These are phyloP conservation scores for Megathymus violae DNA, from an alignment of 1,140 invertebrate species.

Conservation along the genomic window DNA sequence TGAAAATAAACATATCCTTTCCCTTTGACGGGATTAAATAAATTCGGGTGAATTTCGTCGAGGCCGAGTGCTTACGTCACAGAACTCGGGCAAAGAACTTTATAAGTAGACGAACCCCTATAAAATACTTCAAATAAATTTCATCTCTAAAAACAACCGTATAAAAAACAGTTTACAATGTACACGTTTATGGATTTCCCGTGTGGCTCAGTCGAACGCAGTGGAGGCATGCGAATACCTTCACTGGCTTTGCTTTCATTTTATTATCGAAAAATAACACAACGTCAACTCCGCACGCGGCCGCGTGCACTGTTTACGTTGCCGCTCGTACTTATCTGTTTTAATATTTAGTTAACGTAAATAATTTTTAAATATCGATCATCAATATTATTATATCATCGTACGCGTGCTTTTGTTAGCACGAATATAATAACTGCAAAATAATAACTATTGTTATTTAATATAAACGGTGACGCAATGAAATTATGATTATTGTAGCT, in stretches of 20 bases:
- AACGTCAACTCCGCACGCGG: constrained; percentile 11
- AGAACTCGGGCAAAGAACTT: constrained; percentile 26
- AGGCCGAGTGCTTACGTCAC: constrained; percentile 33
- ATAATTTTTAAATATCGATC: not conserved
- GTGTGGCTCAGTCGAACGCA: constrained; percentile 12
- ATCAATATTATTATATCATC: not conserved
- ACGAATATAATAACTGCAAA: too few relatives aligned
- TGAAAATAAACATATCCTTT: constrained; percentile 54
- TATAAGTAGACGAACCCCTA: constrained; percentile 17
- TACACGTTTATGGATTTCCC: constrained; percentile 21
- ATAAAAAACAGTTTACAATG: too few relatives aligned
- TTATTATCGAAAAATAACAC: constrained; percentile 31
- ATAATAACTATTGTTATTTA: too few relatives aligned
- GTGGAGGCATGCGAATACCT: constrained; percentile 24
- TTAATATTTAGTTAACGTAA: not conserved
- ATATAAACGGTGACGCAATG: too few relatives aligned
- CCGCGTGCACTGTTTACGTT: not conserved
- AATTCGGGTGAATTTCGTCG: constrained; percentile 40
- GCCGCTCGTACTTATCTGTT: not conserved
- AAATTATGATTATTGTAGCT: too few relatives aligned
- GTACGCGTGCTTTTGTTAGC: too few relatives aligned
- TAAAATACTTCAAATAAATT: not conserved
- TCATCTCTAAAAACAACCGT: not conserved
- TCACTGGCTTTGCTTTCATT: constrained; percentile 24
- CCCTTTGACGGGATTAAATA: constrained; percentile 53